Evolutionary conservation across 2,888 invertebrate genomes (phyloP).

Genomic region (Tigriopus californicus): DNA sequence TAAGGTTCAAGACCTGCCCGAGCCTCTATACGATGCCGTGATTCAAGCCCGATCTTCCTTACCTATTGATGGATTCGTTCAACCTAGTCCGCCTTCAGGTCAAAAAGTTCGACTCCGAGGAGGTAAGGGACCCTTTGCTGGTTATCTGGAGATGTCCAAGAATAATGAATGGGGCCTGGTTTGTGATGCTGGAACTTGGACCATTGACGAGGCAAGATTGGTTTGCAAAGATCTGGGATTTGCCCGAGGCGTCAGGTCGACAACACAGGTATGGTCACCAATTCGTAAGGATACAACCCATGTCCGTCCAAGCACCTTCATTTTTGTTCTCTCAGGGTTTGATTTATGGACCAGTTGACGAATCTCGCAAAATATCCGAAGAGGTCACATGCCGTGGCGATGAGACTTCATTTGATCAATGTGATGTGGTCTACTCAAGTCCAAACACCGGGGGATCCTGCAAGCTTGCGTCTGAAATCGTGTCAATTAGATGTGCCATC

Average conservation of each 20-base stretch:
- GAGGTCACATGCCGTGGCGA: constrained; percentile 28
- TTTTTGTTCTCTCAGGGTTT: constrained; percentile 29
- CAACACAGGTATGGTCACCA: constrained; percentile 21
- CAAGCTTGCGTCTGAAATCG: constrained; percentile 17
- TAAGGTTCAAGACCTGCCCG: background rate
- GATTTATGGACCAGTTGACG: constrained; percentile 22
- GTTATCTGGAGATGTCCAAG: constrained; percentile 23
- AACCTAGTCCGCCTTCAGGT: constrained; percentile 20
- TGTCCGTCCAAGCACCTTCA: too few species aligned
- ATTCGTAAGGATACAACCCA: too few species aligned
- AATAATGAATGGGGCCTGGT: constrained; percentile 31
- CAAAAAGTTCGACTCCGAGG: constrained; percentile 31
- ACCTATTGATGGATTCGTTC: background rate
- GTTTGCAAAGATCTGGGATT: constrained; percentile 35
- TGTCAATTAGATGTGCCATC: constrained; percentile 28
- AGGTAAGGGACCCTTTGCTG: constrained; percentile 28
- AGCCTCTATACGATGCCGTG: background rate
- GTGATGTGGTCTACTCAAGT: constrained; percentile 22
- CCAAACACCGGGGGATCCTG: constrained; percentile 26
- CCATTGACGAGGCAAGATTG: constrained; percentile 32
- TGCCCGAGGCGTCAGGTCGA: constrained; percentile 17
- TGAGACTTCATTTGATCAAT: constrained; percentile 28
- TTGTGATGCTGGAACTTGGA: constrained; percentile 34
- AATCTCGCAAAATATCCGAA: constrained; percentile 26
- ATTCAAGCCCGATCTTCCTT: background rate